These are phyloP conservation scores for Sphaerodactylus townsendi DNA, from an alignment of 2,113 vertebrate species.

Conservation along the genomic window DNA sequence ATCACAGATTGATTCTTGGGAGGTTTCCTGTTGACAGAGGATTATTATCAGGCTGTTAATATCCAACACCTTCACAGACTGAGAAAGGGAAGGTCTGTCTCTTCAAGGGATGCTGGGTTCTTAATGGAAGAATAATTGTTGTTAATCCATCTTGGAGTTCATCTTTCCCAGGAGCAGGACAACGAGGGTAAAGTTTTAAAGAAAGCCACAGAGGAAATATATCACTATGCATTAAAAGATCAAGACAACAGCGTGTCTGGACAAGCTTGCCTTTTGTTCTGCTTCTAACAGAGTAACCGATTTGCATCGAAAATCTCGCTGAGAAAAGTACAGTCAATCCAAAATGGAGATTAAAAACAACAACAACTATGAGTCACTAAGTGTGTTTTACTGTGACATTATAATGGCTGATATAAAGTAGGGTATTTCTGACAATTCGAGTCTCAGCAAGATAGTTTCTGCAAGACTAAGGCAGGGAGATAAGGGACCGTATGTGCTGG, in stretches of 20 bases:
- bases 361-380: too few relatives aligned
- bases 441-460: not conserved
- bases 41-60: not conserved
- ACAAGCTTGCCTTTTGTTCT: not conserved
- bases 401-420: not conserved
- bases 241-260: not conserved
- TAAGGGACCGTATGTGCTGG: not conserved
- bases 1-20: not conserved
- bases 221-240: not conserved
- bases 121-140: not conserved
- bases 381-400: not conserved
- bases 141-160: slow-evolving; percentile 6
- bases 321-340: not conserved
- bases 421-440: not conserved
- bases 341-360: not conserved
- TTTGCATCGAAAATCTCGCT: not conserved
- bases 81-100: not conserved
- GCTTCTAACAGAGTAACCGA: accelerated
- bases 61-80: not conserved
- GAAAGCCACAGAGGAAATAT: not conserved
- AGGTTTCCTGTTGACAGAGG: not conserved
- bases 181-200: not conserved
- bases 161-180: slow-evolving; percentile 10
- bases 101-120: not conserved
- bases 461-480: not conserved